Evolutionary conservation across 2,888 invertebrate species (phyloP).

Genomic region (Xestia xanthographa): DNA sequence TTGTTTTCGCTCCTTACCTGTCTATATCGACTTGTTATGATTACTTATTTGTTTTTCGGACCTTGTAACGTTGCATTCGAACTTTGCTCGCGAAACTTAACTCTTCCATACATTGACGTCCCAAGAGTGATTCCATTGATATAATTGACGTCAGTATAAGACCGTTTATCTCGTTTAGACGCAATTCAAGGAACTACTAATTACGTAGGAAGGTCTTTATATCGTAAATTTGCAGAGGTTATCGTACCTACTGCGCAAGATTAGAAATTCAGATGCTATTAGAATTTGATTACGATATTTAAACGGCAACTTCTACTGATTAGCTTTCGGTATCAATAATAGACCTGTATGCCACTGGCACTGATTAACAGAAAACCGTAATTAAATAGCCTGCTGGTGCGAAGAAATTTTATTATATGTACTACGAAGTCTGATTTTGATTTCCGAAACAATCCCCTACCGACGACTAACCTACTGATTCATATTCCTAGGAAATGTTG

Average conservation of each 20-base stretch:
- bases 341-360: not conserved
- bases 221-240: slow-evolving; percentile 67
- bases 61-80: slow-evolving; percentile 32
- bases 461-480: slow-evolving; percentile 26
- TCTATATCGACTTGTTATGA: slow-evolving; percentile 27
- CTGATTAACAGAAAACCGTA: slow-evolving; percentile 8
- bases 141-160: slow-evolving; percentile 75
- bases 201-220: slow-evolving; percentile 62
- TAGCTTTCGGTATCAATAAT: slow-evolving; percentile 1
- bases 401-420: slow-evolving; percentile 11
- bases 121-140: slow-evolving; percentile 63
- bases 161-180: slow-evolving; percentile 68
- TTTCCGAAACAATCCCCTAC: slow-evolving; percentile 26
- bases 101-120: slow-evolving; percentile 59
- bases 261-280: slow-evolving; percentile 46
- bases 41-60: slow-evolving; percentile 35
- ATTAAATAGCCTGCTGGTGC: slow-evolving; percentile 16
- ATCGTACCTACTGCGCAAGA: slow-evolving; percentile 60
- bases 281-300: slow-evolving; percentile 36
- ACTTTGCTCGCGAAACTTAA: slow-evolving; percentile 39
- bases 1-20: slow-evolving; percentile 44
- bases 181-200: slow-evolving; percentile 67
- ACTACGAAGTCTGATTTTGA: slow-evolving; percentile 6
- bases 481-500: slow-evolving; percentile 27
- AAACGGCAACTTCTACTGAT: slow-evolving; percentile 23